A percentile compares a stretch with the other conserved stretches of the same genome.
These are phyloP conservation scores for Morpho achilles DNA, from an alignment of 2,888 invertebrate species.

Conservation along the genomic window DNA sequence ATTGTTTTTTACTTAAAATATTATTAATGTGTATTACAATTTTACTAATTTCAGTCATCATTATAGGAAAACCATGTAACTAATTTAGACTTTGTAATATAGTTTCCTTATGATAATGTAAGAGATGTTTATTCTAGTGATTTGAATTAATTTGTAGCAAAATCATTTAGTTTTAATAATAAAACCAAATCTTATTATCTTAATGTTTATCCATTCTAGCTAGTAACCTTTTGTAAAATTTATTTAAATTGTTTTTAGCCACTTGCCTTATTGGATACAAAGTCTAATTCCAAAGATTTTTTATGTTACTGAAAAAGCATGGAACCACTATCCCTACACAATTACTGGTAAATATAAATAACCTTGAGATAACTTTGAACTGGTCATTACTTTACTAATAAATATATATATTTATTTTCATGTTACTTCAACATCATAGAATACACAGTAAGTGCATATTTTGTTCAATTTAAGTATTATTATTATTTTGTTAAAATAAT, in stretches of 20 bases:
- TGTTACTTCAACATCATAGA: constrained; percentile 62
- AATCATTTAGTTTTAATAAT: too few species aligned
- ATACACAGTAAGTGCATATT: constrained; percentile 83
- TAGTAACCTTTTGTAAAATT: too few species aligned
- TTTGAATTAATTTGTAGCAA: too few species aligned
- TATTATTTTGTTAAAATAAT: constrained; percentile 3
- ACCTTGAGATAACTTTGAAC: constrained; percentile 2
- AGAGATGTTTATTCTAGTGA: too few species aligned
- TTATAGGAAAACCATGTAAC: too few species aligned
- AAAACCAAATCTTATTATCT: too few species aligned
- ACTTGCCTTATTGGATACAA: constrained; percentile 94
- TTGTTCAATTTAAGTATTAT: neutral
- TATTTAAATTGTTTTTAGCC: constrained; percentile 73
- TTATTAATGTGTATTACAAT: too few species aligned
- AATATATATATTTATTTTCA: constrained; percentile 45
- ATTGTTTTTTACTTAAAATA: too few species aligned
- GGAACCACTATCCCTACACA: constrained; percentile 96
- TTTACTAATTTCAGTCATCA: too few species aligned
- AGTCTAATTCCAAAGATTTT: constrained; percentile 93
- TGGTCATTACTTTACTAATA: constrained; percentile 10
- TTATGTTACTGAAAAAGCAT: constrained; percentile 95
- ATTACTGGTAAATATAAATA: constrained; percentile 82
- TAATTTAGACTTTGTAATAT: too few species aligned
- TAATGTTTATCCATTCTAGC: too few species aligned
- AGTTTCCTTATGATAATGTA: too few species aligned